These are phyloP conservation scores for Grammomys dolichurus DNA, from an alignment of 2,113 vertebrate species.

Conservation along the genomic window DNA sequence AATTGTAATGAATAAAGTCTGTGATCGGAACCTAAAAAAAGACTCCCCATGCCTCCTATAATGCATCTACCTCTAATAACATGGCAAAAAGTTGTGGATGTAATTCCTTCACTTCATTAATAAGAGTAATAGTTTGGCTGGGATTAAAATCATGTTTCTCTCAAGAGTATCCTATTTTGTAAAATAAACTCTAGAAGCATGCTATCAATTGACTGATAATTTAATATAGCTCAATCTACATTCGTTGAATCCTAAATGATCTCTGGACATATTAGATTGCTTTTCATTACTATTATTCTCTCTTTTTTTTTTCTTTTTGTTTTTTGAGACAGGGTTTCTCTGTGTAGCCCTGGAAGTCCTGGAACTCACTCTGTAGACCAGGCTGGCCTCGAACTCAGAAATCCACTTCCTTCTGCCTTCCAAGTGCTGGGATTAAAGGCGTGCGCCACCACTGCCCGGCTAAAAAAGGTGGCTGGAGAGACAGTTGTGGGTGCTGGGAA, in stretches of 20 bases:
- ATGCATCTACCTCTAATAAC: slow-evolving; percentile 4
- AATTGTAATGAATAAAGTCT: background rate
- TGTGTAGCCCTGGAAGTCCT: too few species aligned
- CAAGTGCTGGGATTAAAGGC: too few species aligned
- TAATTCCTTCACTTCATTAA: slow-evolving; percentile 36
- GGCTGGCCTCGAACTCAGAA: too few species aligned
- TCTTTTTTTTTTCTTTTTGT: too few species aligned
- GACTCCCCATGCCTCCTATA: background rate
- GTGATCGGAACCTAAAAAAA: background rate
- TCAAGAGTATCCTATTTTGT: slow-evolving; percentile 25
- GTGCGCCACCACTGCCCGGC: too few species aligned
- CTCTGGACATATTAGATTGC: background rate
- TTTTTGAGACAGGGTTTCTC: too few species aligned
- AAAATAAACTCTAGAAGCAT: background rate
- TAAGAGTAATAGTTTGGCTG: slow-evolving; percentile 5
- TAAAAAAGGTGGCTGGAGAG: too few species aligned
- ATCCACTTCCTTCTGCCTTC: too few species aligned
- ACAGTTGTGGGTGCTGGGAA: too few species aligned
- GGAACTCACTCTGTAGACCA: too few species aligned
- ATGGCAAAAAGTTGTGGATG: background rate
- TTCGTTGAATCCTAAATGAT: background rate
- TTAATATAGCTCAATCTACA: slow-evolving; percentile 12
- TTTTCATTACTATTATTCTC: background rate
- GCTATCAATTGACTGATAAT: background rate
- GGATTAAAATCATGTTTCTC: background rate